Percentiles rank a stretch among this genome's conserved stretches.
Evolutionary conservation across 2,888 invertebrate species (phyloP).

Genomic region (Cantharis lateralis): DNA sequence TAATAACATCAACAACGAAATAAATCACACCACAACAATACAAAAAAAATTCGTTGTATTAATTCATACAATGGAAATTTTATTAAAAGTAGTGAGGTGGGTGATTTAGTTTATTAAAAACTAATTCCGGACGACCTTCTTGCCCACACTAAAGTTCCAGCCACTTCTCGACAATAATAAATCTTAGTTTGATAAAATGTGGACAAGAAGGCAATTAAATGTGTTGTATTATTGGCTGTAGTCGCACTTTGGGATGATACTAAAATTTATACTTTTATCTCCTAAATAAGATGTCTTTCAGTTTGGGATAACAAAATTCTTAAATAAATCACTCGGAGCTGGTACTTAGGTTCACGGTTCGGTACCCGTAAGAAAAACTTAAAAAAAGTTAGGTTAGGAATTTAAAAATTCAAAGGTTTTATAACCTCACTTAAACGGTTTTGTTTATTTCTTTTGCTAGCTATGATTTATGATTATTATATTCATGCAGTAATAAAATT

Average conservation of each 20-base stretch:
- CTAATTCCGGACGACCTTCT: slow-evolving; percentile 44
- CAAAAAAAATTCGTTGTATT: neutral
- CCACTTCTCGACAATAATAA: slow-evolving; percentile 44
- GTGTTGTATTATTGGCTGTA: slow-evolving; percentile 43
- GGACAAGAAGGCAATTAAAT: slow-evolving; percentile 47
- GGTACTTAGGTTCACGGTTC: neutral
- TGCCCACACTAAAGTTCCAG: slow-evolving; percentile 41
- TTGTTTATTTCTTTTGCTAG: neutral
- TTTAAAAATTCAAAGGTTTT: neutral
- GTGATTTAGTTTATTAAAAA: slow-evolving; percentile 33
- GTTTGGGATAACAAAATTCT: neutral
- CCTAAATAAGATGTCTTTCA: neutral
- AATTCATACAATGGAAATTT: slow-evolving; percentile 1
- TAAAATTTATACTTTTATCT: slow-evolving; percentile 43
- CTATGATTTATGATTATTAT: neutral
- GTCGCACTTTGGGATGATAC: slow-evolving; percentile 43
- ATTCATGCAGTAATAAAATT: neutral
- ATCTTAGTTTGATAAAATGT: slow-evolving; percentile 46
- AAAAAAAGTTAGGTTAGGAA: neutral
- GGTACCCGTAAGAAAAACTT: neutral
- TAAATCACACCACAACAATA: neutral
- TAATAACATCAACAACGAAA: neutral
- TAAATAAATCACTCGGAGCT: neutral
- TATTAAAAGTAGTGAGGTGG: slow-evolving; percentile 24
- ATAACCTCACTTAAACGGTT: neutral